A percentile compares a stretch with the other conserved stretches of the same genome.
phyloP scores from a whole-genome alignment of 2,888 invertebrate genomes.

The Thymelicus sylvestris region DNA sequence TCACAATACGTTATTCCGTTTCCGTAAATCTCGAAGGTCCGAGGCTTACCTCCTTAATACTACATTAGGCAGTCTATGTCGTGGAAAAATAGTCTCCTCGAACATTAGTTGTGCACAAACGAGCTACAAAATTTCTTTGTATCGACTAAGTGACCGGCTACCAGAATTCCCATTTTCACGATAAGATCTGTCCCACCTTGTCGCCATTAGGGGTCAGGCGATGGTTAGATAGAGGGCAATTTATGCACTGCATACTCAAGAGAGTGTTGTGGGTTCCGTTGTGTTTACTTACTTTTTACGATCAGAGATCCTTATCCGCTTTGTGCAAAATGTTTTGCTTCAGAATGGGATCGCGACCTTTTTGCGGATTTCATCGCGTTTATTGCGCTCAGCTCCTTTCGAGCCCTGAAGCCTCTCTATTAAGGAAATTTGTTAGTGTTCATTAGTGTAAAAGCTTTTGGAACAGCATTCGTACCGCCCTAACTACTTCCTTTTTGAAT shows the following conservation, averaged over 20 bases:
- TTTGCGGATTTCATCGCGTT: constrained; percentile 40
- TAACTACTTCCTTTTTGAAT: constrained; percentile 12
- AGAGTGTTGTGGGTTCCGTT: constrained; percentile 50
- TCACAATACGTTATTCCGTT: background rate
- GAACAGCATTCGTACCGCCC: background rate
- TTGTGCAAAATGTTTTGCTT: constrained; percentile 54
- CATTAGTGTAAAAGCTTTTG: constrained; percentile 34
- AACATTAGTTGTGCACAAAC: constrained; percentile 61
- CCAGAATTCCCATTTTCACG: constrained; percentile 72
- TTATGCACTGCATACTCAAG: constrained; percentile 79
- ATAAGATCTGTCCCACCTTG: constrained; percentile 81
- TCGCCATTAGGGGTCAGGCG: constrained; percentile 79
- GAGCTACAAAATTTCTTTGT: constrained; percentile 72
- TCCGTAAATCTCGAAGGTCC: constrained; percentile 13
- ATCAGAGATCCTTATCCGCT: constrained; percentile 65
- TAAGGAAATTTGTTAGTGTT: constrained; percentile 34
- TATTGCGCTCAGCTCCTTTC: constrained; percentile 23
- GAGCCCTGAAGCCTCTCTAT: constrained; percentile 30
- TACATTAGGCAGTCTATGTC: constrained; percentile 53
- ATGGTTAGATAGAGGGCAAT: constrained; percentile 77
- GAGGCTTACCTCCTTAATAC: constrained; percentile 27
- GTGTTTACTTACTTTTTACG: constrained; percentile 73
- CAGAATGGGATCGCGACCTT: constrained; percentile 38
- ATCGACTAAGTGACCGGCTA: constrained; percentile 69
- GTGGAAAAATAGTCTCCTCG: constrained; percentile 48